Evolutionary conservation across 2,113 vertebrate species (phyloP).

Genomic region (Corythornis madagascariensis): DNA sequence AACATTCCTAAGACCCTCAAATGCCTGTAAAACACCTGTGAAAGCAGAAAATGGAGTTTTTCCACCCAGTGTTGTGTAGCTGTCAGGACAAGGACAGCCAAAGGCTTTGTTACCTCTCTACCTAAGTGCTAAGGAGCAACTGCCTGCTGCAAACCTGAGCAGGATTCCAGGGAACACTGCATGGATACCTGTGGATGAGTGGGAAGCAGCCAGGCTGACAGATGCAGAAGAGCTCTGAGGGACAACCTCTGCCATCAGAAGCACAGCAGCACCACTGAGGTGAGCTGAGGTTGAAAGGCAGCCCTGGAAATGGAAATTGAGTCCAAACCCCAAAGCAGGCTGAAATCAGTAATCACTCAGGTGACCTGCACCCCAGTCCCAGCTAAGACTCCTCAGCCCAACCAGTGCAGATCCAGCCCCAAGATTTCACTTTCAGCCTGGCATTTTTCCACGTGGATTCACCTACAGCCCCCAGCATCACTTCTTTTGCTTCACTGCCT

Average conservation of each 20-base stretch:
- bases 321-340: not conserved
- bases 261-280: not conserved
- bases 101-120: not conserved
- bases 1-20: no score
- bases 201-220: not conserved
- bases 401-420: not conserved
- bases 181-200: accelerated
- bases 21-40: not conserved
- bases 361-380: not conserved
- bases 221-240: not conserved
- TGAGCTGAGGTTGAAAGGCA: not conserved
- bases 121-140: not conserved
- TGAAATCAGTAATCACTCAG: not conserved
- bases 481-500: not conserved
- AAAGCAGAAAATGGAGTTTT: not conserved
- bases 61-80: not conserved
- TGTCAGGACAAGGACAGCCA: not conserved
- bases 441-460: not conserved
- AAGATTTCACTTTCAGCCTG: not conserved
- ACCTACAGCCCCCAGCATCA: not conserved
- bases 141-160: not conserved
- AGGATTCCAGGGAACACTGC: not conserved
- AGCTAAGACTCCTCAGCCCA: not conserved
- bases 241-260: not conserved
- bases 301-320: not conserved